A percentile compares a stretch with the other conserved stretches of the same genome.
phyloP scores from a whole-genome alignment of 2,113 vertebrate species.

The Austrofundulus limnaeus region DNA sequence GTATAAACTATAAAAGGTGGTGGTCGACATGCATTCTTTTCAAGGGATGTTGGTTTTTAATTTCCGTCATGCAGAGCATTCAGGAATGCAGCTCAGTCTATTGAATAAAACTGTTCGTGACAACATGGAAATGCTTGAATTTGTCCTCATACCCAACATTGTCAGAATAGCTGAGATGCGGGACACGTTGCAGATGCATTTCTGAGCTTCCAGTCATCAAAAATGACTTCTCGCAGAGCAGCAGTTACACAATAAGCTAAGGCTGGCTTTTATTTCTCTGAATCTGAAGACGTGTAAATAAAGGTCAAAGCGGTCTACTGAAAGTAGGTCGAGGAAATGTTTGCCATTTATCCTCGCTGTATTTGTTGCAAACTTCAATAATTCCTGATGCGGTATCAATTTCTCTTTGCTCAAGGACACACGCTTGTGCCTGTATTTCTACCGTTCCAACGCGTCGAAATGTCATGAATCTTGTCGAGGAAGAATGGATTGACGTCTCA shows the following conservation, averaged over 20 bases:
- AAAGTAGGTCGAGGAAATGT: slow-evolving; percentile 59
- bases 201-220: slow-evolving; percentile 1
- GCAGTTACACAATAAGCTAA: background rate
- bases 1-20: no score
- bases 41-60: no score
- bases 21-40: no score
- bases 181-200: background rate
- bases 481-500: slow-evolving; percentile 63
- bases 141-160: background rate
- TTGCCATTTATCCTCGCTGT: slow-evolving; percentile 34
- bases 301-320: slow-evolving; percentile 22
- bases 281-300: slow-evolving; percentile 32
- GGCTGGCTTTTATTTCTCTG: background rate
- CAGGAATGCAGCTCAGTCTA: background rate
- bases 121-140: background rate
- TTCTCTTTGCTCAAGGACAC: slow-evolving; percentile 65
- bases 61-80: background rate
- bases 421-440: slow-evolving; percentile 28
- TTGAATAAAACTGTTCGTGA: background rate
- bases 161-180: background rate
- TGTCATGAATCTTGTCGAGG: slow-evolving; percentile 70
- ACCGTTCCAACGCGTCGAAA: slow-evolving; percentile 41
- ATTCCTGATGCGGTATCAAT: slow-evolving; percentile 69
- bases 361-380: slow-evolving; percentile 69
- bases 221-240: slow-evolving; percentile 2